Evolutionary conservation across 1,140 invertebrate genomes (phyloP).

Genomic region (Drosophila ironensis): DNA sequence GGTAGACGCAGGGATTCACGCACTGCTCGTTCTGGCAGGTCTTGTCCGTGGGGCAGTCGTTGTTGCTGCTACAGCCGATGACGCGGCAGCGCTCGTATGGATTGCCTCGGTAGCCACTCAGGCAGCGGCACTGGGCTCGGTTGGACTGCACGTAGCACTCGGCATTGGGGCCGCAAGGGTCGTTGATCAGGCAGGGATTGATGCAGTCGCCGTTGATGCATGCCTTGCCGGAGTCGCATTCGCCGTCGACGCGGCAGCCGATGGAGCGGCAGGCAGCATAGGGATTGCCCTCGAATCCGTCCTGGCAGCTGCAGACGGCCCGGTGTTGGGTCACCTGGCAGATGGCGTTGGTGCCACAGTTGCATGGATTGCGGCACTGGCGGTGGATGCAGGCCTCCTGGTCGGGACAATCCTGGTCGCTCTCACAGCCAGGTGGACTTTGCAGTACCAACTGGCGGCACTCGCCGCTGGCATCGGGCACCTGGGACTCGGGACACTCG

Average conservation of each 20-base stretch:
- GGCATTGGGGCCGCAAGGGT: conserved; percentile 91
- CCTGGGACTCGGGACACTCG: conserved; percentile 91
- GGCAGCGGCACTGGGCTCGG: conserved; percentile 89
- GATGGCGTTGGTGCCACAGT: conserved; percentile 92
- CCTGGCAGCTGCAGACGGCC: conserved; percentile 91
- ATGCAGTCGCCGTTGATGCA: conserved; percentile 93
- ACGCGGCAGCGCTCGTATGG: conserved; percentile 88
- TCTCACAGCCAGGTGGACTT: conserved; percentile 87
- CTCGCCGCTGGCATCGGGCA: conserved; percentile 89
- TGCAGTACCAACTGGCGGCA: conserved; percentile 88
- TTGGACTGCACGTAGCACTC: conserved; percentile 91
- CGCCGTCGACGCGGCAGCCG: conserved; percentile 89
- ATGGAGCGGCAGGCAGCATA: conserved; percentile 89
- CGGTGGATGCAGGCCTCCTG: conserved; percentile 92
- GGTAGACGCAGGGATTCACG: conserved; percentile 90
- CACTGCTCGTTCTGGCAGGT: conserved; percentile 92
- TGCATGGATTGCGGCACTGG: conserved; percentile 92
- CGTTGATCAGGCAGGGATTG: conserved; percentile 90
- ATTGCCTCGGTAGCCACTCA: conserved; percentile 91
- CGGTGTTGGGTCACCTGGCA: conserved; percentile 92
- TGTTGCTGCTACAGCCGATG: conserved; percentile 93
- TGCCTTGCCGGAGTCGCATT: conserved; percentile 90
- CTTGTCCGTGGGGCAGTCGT: conserved; percentile 92
- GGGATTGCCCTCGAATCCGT: conserved; percentile 93
- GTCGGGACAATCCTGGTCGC: conserved; percentile 89